phyloP scores from a whole-genome alignment of 1,140 invertebrate species.

The Drosophila teissieri region DNA sequence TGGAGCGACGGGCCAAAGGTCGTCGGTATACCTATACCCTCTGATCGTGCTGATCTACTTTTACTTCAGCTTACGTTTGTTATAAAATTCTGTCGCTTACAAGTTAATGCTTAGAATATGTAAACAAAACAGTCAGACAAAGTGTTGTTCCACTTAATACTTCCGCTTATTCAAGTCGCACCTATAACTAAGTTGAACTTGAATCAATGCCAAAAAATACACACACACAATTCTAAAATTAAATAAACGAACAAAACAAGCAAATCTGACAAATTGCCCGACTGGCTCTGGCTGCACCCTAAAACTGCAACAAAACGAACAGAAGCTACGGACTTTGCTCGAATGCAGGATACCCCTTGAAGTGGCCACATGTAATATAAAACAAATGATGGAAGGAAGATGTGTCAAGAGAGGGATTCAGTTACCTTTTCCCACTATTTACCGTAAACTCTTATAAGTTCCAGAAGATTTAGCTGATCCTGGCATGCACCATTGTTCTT shows the following conservation, averaged over 20 bases:
- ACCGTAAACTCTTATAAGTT: not conserved
- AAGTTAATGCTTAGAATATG: not conserved
- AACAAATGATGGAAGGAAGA: not conserved
- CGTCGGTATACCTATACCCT: conserved; percentile 11
- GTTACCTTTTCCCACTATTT: not conserved
- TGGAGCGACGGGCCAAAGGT: conserved; percentile 52
- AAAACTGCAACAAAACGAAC: conserved; percentile 30
- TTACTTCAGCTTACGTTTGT: conserved; percentile 76
- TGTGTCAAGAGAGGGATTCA: too few species aligned
- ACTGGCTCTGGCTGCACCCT: conserved; percentile 69
- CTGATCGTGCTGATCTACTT: conserved; percentile 28
- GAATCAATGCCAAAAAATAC: conserved; percentile 76
- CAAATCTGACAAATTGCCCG: conserved; percentile 55
- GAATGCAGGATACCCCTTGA: conserved; percentile 17
- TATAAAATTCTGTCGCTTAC: conserved; percentile 44
- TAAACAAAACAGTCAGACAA: conserved; percentile 32
- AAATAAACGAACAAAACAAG: conserved; percentile 49
- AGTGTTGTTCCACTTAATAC: conserved; percentile 39
- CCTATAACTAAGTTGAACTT: conserved; percentile 64
- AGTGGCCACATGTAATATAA: not conserved
- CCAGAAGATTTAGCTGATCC: not conserved
- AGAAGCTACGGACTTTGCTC: not conserved
- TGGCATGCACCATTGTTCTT: conserved; percentile 10
- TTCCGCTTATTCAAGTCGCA: conserved; percentile 63
- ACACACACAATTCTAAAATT: conserved; percentile 63